Evolutionary conservation across 2,797 vertebrate species (phyloP), one percentile per base, ranked within the genome.

Genomic region (Cygnus olor): DNA sequence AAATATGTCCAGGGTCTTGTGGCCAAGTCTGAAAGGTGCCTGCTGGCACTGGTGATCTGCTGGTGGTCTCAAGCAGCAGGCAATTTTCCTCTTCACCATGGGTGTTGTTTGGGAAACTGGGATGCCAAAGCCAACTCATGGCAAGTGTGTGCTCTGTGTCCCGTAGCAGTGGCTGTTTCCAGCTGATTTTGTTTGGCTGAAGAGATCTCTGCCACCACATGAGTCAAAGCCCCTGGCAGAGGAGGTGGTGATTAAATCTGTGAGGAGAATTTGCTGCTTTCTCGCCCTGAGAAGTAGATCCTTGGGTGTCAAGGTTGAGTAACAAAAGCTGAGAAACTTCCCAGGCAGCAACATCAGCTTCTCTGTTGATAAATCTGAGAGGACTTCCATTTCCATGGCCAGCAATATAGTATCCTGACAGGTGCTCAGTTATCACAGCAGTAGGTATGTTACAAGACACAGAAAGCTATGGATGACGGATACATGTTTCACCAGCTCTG

Each of bases 251-350:
- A 97, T 96, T 95, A 94, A 93, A 96, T 95, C 86, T 89, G 74
- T 88, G 93, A 83, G 81, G 86, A 92, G 93, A 93, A 96, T 95
- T 72, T 68, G 71, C 87, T 78, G 45, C 32, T 90, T 94, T 92
- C 72, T 89, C 19, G 3, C 83, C 80, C 83, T 80, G 61, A 80
- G 78, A 94, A 88, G 65, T 24, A 81, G 91, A 95, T 86, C 80
- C 90, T 89, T 70, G 36, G 57, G 88, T 94, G 94, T 97, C 91
- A 97, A 95, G 96, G 86, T 94, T 93, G 95, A 96, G 88, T 78
- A 90, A 96, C 72, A 86, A 84, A 87, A 96, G 87, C 88, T 70
- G 77, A 92, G 70, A 66, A 88, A 74, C 89, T 93, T 93, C 25
- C 91, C 89, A 92, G 83, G 57, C 82, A 92, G 57, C 81, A 89